Conservation (phyloP, 2,888 invertebrate species). For the Drosophila paranaensis region DNA sequence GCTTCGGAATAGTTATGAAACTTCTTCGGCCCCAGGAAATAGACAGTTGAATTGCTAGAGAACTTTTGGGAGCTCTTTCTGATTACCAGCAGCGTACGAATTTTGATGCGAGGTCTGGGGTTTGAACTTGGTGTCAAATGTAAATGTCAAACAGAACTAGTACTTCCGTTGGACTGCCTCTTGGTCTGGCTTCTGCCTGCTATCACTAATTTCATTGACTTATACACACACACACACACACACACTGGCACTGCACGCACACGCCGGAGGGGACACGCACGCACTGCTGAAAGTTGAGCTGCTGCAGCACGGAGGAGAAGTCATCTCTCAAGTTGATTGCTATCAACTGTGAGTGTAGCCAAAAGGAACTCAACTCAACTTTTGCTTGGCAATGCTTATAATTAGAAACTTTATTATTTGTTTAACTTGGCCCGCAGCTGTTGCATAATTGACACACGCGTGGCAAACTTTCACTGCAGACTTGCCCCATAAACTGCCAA, state of each 20-base stretch:
- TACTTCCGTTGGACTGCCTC: constrained; percentile 33
- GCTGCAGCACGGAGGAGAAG: constrained; percentile 32
- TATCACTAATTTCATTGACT: constrained; percentile 74
- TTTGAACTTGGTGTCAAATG: constrained; percentile 38
- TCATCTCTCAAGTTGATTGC: constrained; percentile 54
- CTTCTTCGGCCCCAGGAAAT: constrained; percentile 34
- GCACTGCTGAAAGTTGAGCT: constrained; percentile 33
- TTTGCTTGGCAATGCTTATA: constrained; percentile 66
- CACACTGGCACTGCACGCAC: constrained; percentile 39
- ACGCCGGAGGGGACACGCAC: constrained; percentile 39
- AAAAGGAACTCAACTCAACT: constrained; percentile 43
- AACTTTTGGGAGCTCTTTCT: constrained; percentile 42
- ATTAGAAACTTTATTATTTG: constrained; percentile 81
- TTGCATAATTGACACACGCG: constrained; percentile 69
- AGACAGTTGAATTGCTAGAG: constrained; percentile 31
- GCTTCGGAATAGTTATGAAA: not conserved
- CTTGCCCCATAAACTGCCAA: constrained; percentile 15
- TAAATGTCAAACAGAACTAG: constrained; percentile 64
- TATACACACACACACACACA: constrained; percentile 28
- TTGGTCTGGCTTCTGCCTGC: constrained; percentile 37
- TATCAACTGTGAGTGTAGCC: constrained; percentile 39
- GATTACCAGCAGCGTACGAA: constrained; percentile 54
- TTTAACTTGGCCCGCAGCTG: constrained; percentile 76
- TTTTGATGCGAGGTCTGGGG: constrained; percentile 43
- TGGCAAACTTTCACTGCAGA: constrained; percentile 51